Evolutionary conservation across 2,888 invertebrate genomes (phyloP).

Genomic region (Lomographa bimaculata): DNA sequence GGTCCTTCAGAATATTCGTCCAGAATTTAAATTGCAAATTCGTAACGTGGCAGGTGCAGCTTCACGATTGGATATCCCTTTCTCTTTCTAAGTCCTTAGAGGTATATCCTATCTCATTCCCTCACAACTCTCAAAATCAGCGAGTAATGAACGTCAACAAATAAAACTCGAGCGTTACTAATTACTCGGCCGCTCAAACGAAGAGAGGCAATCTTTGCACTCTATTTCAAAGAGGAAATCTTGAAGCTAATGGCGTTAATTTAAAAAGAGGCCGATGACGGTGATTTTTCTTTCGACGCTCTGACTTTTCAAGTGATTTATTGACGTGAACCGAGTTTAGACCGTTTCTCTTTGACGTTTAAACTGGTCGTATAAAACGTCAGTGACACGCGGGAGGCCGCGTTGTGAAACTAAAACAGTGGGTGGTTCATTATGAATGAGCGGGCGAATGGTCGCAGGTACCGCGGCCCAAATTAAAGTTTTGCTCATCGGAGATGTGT

Average conservation of each 20-base stretch:
- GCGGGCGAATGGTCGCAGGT: constrained; percentile 58
- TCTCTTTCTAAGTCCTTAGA: constrained; percentile 59
- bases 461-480: constrained; percentile 75
- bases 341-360: constrained; percentile 39
- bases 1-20: constrained; percentile 80
- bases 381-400: constrained; percentile 61
- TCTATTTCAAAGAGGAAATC: constrained; percentile 78
- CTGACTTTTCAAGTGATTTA: constrained; percentile 73
- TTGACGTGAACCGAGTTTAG: constrained; percentile 54
- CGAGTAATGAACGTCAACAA: constrained; percentile 82
- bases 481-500: constrained; percentile 66
- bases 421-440: constrained; percentile 72
- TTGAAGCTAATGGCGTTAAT: constrained; percentile 82
- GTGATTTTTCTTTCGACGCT: constrained; percentile 71
- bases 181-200: constrained; percentile 77
- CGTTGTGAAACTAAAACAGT: constrained; percentile 63
- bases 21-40: constrained; percentile 84
- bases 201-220: constrained; percentile 81
- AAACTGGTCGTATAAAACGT: constrained; percentile 57
- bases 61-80: constrained; percentile 58
- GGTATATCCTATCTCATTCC: constrained; percentile 51
- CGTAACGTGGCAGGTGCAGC: constrained; percentile 79
- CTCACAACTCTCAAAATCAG: constrained; percentile 67
- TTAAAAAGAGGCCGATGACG: constrained; percentile 80
- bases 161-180: constrained; percentile 84